These are phyloP conservation scores for Endomychus coccineus DNA, from an alignment of 2,888 invertebrate genomes.

Conservation along the genomic window DNA sequence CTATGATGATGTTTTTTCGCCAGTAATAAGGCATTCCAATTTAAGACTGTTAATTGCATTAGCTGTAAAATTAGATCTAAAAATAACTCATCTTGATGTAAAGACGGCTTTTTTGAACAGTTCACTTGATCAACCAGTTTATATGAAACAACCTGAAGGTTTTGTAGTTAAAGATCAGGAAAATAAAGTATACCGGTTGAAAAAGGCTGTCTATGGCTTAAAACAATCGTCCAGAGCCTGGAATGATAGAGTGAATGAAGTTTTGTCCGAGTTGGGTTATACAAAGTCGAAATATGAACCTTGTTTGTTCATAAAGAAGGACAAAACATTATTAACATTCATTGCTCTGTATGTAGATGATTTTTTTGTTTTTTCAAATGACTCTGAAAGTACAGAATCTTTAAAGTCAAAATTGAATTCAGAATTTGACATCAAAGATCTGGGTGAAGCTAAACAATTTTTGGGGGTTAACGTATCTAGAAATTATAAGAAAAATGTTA, in stretches of 20 bases:
- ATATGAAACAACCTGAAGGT: conserved; percentile 15
- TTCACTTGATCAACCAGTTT: conserved; percentile 12
- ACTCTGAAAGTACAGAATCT: conserved; percentile 4
- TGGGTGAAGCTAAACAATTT: conserved; percentile 7
- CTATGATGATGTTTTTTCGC: conserved; percentile 15
- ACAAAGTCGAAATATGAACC: conserved; percentile 14
- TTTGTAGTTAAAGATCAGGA: conserved; percentile 7
- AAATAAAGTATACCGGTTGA: conserved; percentile 17
- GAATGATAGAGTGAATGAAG: conserved; percentile 15
- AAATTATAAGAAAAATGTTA: conserved; percentile 2
- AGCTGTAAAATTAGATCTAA: conserved; percentile 12
- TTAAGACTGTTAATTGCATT: conserved; percentile 23
- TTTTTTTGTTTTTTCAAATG: conserved; percentile 14
- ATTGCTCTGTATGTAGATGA: conserved; percentile 17
- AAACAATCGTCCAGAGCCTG: conserved; percentile 23
- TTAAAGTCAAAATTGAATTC: conserved; percentile 1
- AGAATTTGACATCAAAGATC: conserved; percentile 9
- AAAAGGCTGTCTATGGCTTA: conserved; percentile 20
- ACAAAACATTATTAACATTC: conserved; percentile 3
- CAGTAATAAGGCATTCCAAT: conserved; percentile 21
- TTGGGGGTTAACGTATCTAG: conserved; percentile 7
- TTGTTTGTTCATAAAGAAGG: conserved; percentile 15
- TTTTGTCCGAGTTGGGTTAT: conserved; percentile 12
- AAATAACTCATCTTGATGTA: conserved; percentile 14
- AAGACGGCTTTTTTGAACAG: conserved; percentile 16